Evolutionary conservation across 2,797 vertebrate genomes (phyloP), one percentile per base, ranked within the genome.

Genomic region (Salarias fasciatus): DNA sequence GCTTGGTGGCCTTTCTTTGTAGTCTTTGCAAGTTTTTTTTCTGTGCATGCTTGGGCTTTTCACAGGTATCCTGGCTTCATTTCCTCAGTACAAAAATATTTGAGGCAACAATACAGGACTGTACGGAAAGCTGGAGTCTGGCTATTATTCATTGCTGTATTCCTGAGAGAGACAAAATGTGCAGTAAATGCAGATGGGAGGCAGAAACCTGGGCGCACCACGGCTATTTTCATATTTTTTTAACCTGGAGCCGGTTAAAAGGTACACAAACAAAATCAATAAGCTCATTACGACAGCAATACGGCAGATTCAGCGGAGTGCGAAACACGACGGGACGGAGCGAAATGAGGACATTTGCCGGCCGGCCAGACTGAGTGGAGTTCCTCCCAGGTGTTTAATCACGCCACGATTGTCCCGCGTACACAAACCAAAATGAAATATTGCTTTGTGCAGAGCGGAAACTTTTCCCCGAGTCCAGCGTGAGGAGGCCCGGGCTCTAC

Each of bases 361-460:
- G 2, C 18, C 18, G 18, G 3, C 18, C 18, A 24, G 18, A 24
- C 18, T 24, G 18, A 29, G 37, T 36, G 63, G 58, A 60, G 36
- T 11, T 69, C 33, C 53, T 47, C 40, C 33, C 4, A 28, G 63
- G 60, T 57, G 70, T 67, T 72, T 61, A 72, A 75, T 77, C 67
- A 82, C 70, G 57, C 77, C 64, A 69, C 44, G 40, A 35, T 69
- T 57, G 24, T 58, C n/a, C 55, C 48, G 45, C 43, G 50, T 46
- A 41, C 66, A 61, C 67, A 75, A 72, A 82, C 43, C 13, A 51
- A 66, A 59, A 59, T 36, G 53, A 63, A 55, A 58, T 24, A 60
- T 18, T 11, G 43, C 29, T 54, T 6, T 5, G 11, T 44, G 13
- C 2, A 46, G 8, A 37, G 14, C 37, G 5, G 13, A 35, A 37